A percentile compares a stretch with the other conserved stretches of the same genome.
Conservation (phyloP, 2,113 vertebrate genomes). For the Picathartes gymnocephalus region DNA sequence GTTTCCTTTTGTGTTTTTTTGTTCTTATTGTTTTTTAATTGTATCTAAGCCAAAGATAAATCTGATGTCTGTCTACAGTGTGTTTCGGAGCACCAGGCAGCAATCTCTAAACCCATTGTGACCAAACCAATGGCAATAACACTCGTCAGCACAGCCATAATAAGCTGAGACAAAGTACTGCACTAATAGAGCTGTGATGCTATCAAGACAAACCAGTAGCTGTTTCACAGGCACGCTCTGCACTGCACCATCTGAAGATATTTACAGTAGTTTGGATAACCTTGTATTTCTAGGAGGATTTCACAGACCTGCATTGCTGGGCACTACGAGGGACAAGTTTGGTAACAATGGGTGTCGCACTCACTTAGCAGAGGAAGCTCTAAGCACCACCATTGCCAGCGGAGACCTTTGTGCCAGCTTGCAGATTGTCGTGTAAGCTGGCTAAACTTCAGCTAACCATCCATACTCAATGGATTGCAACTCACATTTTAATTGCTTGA, state of each 20-base stretch:
- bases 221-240: not conserved
- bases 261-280: not conserved
- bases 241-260: not conserved
- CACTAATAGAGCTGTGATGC: not conserved
- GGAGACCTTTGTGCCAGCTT: not conserved
- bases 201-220: not conserved
- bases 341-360: not conserved
- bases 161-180: not conserved
- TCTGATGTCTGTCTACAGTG: not conserved
- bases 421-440: not conserved
- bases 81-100: constrained; percentile 13
- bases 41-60: constrained; percentile 20
- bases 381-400: not conserved
- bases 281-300: not conserved
- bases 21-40: constrained; percentile 33
- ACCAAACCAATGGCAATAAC: not conserved
- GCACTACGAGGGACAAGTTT: not conserved
- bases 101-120: not conserved
- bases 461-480: not conserved
- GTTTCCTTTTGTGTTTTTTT: not conserved
- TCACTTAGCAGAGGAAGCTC: not conserved
- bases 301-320: not conserved
- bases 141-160: not conserved
- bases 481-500: not conserved
- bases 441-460: not conserved